Percentiles rank a stretch among this genome's conserved stretches.
These are phyloP conservation scores for Coregonus suidteri DNA, from an alignment of 2,797 vertebrate genomes.

Conservation along the genomic window DNA sequence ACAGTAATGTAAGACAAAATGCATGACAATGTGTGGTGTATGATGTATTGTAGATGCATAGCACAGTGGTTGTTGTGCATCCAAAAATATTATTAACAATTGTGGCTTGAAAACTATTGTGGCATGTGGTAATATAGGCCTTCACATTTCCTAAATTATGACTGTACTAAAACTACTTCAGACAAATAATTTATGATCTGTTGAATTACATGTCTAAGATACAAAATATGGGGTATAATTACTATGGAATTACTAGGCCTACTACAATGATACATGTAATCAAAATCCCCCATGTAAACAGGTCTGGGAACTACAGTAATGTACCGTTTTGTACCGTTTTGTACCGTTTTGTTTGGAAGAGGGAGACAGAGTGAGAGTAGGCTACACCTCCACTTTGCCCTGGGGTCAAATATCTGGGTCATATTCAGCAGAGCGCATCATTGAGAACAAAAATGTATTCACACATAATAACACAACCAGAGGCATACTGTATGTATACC, in stretches of 20 bases:
- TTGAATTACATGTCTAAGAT: no score
- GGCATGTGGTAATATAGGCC: no score
- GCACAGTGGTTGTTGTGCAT: background rate
- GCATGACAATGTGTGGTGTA: background rate
- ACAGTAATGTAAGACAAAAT: background rate
- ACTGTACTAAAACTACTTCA: no score
- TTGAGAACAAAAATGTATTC: background rate
- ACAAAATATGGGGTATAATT: no score
- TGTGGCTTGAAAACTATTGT: no score
- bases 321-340: constrained; percentile 56
- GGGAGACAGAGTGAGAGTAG: constrained; percentile 36
- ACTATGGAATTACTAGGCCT: no score
- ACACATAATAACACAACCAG: background rate
- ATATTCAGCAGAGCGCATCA: constrained; percentile 48
- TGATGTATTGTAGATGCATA: background rate
- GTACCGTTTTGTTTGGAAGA: constrained; percentile 59
- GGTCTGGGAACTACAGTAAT: constrained; percentile 66
- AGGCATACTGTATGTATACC: background rate
- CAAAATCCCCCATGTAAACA: constrained; percentile 40
- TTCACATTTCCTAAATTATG: no score
- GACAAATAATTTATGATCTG: no score
- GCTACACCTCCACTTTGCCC: constrained; percentile 55
- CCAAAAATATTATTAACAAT: background rate
- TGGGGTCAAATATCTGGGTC: constrained; percentile 67
- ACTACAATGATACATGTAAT: no score